Percentiles rank a stretch among this genome's conserved stretches.
phyloP scores from a whole-genome alignment of 2,888 invertebrate species.

The Acronicta psi region DNA sequence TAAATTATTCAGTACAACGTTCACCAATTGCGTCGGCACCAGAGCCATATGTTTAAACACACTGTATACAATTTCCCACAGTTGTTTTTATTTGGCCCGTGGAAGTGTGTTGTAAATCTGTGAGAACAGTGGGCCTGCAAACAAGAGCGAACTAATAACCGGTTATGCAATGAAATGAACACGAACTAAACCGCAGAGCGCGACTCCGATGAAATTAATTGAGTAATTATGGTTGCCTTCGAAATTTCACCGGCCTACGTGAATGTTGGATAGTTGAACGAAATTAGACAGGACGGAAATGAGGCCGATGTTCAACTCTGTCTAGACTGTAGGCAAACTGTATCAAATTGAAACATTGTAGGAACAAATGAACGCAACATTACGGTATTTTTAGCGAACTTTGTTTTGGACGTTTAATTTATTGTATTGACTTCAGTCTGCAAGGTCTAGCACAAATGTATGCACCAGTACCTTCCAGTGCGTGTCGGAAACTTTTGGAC shows the following conservation, averaged over 20 bases:
- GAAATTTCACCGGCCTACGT: conserved; percentile 60
- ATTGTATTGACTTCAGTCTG: no score
- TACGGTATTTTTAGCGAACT: conserved; percentile 22
- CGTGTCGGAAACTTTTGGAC: no score
- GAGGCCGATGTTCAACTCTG: conserved; percentile 49
- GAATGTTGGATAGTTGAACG: conserved; percentile 44
- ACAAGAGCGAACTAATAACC: conserved; percentile 79
- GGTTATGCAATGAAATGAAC: conserved; percentile 76
- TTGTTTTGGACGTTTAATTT: conserved; percentile 15
- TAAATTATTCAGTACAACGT: conserved; percentile 57
- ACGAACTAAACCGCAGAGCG: conserved; percentile 64
- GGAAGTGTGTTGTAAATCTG: conserved; percentile 72
- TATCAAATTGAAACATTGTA: conserved; percentile 37
- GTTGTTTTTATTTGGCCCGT: conserved; percentile 71
- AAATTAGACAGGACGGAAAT: conserved; percentile 62
- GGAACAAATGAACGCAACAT: conserved; percentile 16
- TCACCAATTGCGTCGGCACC: conserved; percentile 56
- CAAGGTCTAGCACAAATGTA: no score
- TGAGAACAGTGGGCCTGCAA: conserved; percentile 73
- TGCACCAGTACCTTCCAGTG: no score
- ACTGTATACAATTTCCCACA: conserved; percentile 72
- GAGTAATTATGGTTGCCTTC: conserved; percentile 72
- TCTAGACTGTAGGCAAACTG: conserved; percentile 25
- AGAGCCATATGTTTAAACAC: conserved; percentile 64
- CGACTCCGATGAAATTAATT: conserved; percentile 71